Conservation (phyloP, 2,113 vertebrate species). For the Misgurnus anguillicaudatus region DNA sequence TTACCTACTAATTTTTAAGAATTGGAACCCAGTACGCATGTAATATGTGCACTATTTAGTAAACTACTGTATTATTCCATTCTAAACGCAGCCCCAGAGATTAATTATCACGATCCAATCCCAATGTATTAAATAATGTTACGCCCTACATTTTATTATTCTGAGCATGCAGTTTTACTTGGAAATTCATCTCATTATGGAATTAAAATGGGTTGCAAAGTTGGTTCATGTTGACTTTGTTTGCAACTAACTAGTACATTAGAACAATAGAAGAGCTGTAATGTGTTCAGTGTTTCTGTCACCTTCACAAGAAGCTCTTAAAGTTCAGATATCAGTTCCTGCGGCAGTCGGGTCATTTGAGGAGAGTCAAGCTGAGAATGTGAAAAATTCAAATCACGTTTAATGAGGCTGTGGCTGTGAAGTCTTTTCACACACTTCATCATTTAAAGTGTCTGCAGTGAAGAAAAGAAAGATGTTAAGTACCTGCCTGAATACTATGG, state of each 20-base stretch:
- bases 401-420: not conserved
- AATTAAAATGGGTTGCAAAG: not conserved
- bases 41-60: too few species aligned
- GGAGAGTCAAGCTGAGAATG: constrained; percentile 19
- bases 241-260: not conserved
- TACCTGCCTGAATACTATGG: too few species aligned
- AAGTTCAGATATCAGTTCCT: constrained; percentile 14
- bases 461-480: not conserved
- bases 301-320: constrained; percentile 19
- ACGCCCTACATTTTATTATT: not conserved
- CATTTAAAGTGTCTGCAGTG: constrained; percentile 19
- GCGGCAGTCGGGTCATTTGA: not conserved
- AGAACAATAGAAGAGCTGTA: not conserved
- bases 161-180: not conserved
- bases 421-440: not conserved
- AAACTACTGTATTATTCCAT: not conserved
- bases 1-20: not conserved
- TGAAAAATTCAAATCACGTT: constrained; percentile 33
- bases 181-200: not conserved
- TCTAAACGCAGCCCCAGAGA: not conserved
- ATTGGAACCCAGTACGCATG: not conserved
- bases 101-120: not conserved
- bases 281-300: constrained; percentile 27
- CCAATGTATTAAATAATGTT: constrained; percentile 10
- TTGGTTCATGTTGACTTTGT: not conserved